Evolutionary conservation across 2,888 invertebrate genomes (phyloP), one percentile per base, ranked within the genome.

Genomic region (Pandemis cinnamomeana): DNA sequence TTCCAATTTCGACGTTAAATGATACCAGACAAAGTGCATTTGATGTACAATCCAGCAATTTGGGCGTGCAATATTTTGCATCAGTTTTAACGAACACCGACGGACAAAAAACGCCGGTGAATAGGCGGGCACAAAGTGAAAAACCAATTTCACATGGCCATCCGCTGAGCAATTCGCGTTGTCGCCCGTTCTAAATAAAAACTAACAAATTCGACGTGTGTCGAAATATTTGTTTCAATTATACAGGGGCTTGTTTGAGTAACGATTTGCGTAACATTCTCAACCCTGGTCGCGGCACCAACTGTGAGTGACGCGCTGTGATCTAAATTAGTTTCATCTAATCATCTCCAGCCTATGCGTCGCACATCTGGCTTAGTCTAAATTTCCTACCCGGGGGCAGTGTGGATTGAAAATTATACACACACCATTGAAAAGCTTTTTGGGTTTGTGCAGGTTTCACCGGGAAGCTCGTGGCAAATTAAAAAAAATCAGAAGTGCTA

Each of bases 121-220:
- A 80, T 81, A 81, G 78, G 78, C 67, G 76, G 72, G 77, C 79
- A 77, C 80, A 83, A 85, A 87, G 85, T 83, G 87, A 84, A 89
- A 91, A 90, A 89, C 85, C 89, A 89, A 89, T 89, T 88, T 86
- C 82, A 78, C 77, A 78, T 78, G 78, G 77, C 77, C 83, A 81
- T 82, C 76, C 81, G 76, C 79, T 77, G 66, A 82, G 80, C 78
- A 79, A 82, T 84, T 83, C 83, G 81, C 82, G 83, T 83, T 77
- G 77, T 78, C 80, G 80, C 81, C 80, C 82, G 80, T 82, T 86
- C 84, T 84, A 81, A 86, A 87, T 85, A 85, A 86, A 86, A 87
- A 81, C 81, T 82, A 81, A 81, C 79, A 77, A 71, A 62, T 71
- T 68, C 61, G n/a, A 69, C 64, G 61, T 53, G 72, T 63, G 61